These are phyloP conservation scores for Trachelus tabidus DNA, from an alignment of 2,888 invertebrate species.

Conservation along the genomic window DNA sequence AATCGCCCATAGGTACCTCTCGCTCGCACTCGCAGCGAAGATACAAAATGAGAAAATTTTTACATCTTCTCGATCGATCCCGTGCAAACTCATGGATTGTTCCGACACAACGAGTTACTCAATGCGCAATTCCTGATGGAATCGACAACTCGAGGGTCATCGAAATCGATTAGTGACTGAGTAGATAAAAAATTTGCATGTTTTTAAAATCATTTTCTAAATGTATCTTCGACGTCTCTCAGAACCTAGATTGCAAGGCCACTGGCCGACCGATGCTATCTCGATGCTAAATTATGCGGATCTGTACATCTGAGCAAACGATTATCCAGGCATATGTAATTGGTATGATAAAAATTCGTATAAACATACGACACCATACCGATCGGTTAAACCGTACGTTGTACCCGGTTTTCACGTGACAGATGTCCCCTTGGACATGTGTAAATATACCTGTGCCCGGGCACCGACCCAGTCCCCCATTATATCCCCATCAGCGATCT, in stretches of 20 bases:
- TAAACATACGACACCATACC: neutral
- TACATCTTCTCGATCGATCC: neutral
- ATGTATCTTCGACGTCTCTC: neutral
- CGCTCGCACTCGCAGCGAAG: neutral
- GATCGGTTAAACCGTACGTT: neutral
- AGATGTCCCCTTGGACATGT: slow-evolving; percentile 48
- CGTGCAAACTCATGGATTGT: no score
- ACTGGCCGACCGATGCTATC: neutral
- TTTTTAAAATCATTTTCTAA: no score
- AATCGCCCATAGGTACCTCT: neutral
- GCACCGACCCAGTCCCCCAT: slow-evolving; percentile 29
- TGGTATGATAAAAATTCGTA: neutral
- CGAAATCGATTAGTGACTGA: neutral
- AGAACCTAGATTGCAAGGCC: neutral
- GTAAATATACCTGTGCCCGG: slow-evolving; percentile 48
- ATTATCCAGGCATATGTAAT: neutral
- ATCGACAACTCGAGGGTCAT: neutral
- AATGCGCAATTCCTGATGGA: neutral
- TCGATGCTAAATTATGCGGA: neutral
- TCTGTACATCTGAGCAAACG: neutral
- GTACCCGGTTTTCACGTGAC: slow-evolving; percentile 28
- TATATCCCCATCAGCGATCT: slow-evolving; percentile 53
- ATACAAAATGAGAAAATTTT: neutral
- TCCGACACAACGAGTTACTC: neutral
- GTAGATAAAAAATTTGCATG: no score